Evolutionary conservation across 2,797 vertebrate genomes (phyloP).

Genomic region (Serranus cabrilla): DNA sequence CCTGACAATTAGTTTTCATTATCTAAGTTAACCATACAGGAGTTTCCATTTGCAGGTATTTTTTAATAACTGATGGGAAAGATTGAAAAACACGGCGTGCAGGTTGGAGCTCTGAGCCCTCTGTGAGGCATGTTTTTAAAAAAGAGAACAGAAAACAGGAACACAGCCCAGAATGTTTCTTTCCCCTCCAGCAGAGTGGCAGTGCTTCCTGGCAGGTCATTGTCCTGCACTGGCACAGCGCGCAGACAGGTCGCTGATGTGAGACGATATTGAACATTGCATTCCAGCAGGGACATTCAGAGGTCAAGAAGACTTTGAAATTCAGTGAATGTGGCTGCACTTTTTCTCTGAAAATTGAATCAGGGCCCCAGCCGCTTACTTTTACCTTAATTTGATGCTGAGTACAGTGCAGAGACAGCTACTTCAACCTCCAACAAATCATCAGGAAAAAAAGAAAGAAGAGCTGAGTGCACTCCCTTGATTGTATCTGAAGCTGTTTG

Average conservation of each 20-base stretch:
- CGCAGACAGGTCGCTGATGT: conserved; percentile 24
- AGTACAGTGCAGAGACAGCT: conserved; percentile 56
- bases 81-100: neutral
- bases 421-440: conserved; percentile 52
- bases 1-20: too few relatives aligned
- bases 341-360: conserved; percentile 61
- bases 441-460: conserved; percentile 4
- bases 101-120: neutral
- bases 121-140: too few relatives aligned
- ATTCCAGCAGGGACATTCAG: conserved; percentile 31
- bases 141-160: neutral
- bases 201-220: neutral
- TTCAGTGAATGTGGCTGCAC: conserved; percentile 38
- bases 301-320: conserved; percentile 46
- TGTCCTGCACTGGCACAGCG: neutral
- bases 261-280: conserved; percentile 5
- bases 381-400: conserved; percentile 71
- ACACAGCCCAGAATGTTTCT: neutral
- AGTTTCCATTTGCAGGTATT: neutral
- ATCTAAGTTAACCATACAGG: too few relatives aligned
- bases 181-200: neutral
- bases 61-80: neutral
- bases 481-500: conserved; percentile 62
- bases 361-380: conserved; percentile 42
- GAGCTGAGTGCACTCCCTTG: conserved; percentile 58